Evolutionary conservation across 2,113 vertebrate species (phyloP).

Genomic region (Saimiri boliviensis): DNA sequence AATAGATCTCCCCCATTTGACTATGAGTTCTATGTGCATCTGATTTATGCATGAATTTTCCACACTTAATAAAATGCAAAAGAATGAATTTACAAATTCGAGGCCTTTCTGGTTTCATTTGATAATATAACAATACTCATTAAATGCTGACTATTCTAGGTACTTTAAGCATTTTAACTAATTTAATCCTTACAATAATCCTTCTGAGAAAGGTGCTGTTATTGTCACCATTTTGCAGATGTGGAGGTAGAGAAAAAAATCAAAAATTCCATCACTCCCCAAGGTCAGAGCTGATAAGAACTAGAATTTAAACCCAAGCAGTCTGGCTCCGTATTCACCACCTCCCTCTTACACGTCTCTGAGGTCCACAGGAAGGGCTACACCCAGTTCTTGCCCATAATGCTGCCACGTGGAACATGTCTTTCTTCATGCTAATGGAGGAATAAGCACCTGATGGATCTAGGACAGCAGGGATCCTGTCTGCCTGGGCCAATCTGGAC

Average conservation of each 20-base stretch:
- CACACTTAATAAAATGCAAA: background rate
- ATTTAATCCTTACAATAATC: background rate
- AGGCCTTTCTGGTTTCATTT: background rate
- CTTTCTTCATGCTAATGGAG: background rate
- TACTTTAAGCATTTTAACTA: background rate
- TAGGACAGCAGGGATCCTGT: background rate
- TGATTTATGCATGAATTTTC: background rate
- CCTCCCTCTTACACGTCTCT: background rate
- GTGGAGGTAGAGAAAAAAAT: background rate
- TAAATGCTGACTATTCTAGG: background rate
- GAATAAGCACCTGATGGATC: background rate
- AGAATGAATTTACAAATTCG: slow-evolving; percentile 23
- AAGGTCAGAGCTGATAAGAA: background rate
- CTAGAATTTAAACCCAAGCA: background rate
- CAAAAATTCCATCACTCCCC: background rate
- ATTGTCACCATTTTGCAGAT: background rate
- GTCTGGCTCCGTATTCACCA: background rate
- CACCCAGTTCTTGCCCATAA: background rate
- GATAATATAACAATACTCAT: background rate
- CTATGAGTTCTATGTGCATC: background rate
- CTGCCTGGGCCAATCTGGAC: background rate
- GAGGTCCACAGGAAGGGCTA: background rate
- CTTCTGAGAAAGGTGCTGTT: background rate
- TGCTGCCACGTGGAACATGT: background rate
- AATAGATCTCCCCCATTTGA: background rate